phyloP scores from a whole-genome alignment of 2,888 invertebrate species.

The Eupithecia centaureata region DNA sequence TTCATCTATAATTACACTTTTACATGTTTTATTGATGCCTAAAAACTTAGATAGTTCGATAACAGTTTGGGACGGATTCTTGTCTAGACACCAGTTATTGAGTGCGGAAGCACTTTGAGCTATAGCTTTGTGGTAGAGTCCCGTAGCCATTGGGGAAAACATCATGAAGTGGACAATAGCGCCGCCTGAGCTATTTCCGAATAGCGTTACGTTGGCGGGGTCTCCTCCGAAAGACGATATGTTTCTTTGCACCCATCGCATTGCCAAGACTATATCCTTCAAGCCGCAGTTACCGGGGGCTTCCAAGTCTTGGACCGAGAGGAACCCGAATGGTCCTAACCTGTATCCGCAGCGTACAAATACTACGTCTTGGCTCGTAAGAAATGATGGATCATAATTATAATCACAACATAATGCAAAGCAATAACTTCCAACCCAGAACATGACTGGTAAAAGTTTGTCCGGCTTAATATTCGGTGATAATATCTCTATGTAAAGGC shows the following conservation, averaged over 20 bases:
- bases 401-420: slow-evolving; percentile 61
- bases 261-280: slow-evolving; percentile 74
- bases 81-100: slow-evolving; percentile 70
- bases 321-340: slow-evolving; percentile 76
- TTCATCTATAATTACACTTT: slow-evolving; percentile 67
- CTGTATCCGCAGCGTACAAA: slow-evolving; percentile 76
- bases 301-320: slow-evolving; percentile 69
- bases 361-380: slow-evolving; percentile 66
- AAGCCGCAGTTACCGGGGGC: slow-evolving; percentile 78
- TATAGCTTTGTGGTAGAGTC: slow-evolving; percentile 77
- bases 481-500: slow-evolving; percentile 72
- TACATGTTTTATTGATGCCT: slow-evolving; percentile 57
- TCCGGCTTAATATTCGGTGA: slow-evolving; percentile 62
- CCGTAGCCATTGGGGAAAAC: slow-evolving; percentile 76
- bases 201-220: slow-evolving; percentile 75
- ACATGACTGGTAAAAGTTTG: slow-evolving; percentile 77
- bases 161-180: slow-evolving; percentile 76
- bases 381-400: slow-evolving; percentile 65
- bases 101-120: slow-evolving; percentile 76
- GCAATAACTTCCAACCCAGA: slow-evolving; percentile 75
- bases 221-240: slow-evolving; percentile 76
- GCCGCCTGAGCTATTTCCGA: slow-evolving; percentile 77
- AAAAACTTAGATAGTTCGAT: slow-evolving; percentile 63
- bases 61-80: slow-evolving; percentile 64
- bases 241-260: slow-evolving; percentile 76